Evolutionary conservation across 2,113 vertebrate species (phyloP), one percentile per base, ranked within the genome.

Genomic region (Alligator sinensis): DNA sequence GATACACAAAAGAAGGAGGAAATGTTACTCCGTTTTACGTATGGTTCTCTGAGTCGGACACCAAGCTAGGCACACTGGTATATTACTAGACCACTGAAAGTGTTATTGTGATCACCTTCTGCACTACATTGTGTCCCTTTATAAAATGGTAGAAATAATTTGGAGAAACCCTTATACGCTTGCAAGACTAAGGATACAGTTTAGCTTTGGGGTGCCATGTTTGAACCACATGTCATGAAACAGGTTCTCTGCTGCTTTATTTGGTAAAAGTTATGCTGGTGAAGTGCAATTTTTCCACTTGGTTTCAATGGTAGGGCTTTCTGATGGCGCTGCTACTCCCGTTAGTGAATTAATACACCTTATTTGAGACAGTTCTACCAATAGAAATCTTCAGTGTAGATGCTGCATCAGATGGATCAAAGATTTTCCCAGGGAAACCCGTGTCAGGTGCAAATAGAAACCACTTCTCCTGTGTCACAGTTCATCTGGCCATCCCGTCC

Each of bases 301-400:
- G 47, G 47, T 47, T 96, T 93, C 0, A 5, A 78, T 83, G 75
- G 70, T 86, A 57, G 92, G 88, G 89, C 2, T 83, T 94, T 80
- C 83, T 95, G 95, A 89, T 91, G 94, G n/a, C 85, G 84, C 68
- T 0, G 68, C 95, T 89, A 82, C 0, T 34, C 60, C 90, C 95
- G 21, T 70, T 66, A 0, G 81, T 47, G 89, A 14, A 85, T 96
- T 60, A 47, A 47, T 47, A 55, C 93, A 93, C 95, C 94, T 93
- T 96, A 89, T 93, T 91, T 7, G 13, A 96, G 95, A 94, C 84
- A 96, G 87, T 64, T 88, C 61, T 94, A 89, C 89, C 89, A 88
- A 89, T 87, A 79, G 83, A 86, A 88, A 87, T 78, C 84, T 22
- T 72, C 86, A 78, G 87, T 87, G 84, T 47, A 11, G 27, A 55